Evolutionary conservation across 2,113 vertebrate genomes (phyloP).

Genomic region (Corythornis vintsioides): DNA sequence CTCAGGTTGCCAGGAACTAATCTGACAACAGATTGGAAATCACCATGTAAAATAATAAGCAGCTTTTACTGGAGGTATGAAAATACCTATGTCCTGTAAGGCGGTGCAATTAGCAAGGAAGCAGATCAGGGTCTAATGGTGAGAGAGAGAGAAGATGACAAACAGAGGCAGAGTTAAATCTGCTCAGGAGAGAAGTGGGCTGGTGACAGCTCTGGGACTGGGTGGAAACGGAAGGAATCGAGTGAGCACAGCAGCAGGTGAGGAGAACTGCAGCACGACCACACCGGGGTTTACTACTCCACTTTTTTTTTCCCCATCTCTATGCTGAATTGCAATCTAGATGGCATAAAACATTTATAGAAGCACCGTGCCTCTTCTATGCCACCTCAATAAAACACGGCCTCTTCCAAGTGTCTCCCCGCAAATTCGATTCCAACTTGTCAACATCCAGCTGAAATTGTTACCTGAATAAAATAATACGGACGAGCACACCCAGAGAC

Average conservation of each 20-base stretch:
- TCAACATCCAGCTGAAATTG: background rate
- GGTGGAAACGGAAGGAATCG: background rate
- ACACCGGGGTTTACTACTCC: background rate
- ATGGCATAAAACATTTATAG: background rate
- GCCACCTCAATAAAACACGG: accelerated
- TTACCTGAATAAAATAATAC: background rate
- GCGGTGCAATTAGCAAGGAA: background rate
- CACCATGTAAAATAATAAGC: background rate
- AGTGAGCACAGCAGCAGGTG: background rate
- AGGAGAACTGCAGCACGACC: background rate
- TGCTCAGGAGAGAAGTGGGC: background rate
- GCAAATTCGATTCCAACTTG: background rate
- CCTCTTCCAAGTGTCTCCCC: background rate
- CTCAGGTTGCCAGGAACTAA: background rate
- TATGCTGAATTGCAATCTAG: background rate
- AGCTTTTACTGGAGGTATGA: background rate
- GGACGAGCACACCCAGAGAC: accelerated
- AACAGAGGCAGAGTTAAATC: background rate
- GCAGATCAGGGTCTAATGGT: background rate
- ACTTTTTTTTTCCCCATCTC: background rate
- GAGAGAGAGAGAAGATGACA: background rate
- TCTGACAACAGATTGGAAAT: background rate
- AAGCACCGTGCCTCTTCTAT: background rate
- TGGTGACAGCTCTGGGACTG: background rate
- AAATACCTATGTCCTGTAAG: background rate